Evolutionary conservation across 2,888 invertebrate species (phyloP), one percentile per base, ranked within the genome.

Genomic region (Lydus trimaculatus): DNA sequence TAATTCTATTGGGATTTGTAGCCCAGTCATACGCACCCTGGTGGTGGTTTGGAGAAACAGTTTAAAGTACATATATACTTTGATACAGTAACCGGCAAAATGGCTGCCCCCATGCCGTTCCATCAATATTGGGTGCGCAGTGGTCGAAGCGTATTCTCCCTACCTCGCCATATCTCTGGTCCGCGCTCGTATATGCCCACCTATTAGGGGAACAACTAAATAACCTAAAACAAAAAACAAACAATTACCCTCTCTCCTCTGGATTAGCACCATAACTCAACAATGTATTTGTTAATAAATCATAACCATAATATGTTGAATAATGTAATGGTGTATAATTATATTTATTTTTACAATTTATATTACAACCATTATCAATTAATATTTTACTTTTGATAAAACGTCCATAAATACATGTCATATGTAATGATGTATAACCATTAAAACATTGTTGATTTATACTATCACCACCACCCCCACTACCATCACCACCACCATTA

Each of bases 331-430:
- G 87, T 0, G 90, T 90, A 76, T 89, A 89, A 15, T 89, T 88
- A 73, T 88, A 87, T 75, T 88, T 88, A 80, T 91, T 90, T 62
- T 85, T 81, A 60, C 85, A 85, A 78, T 90, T 89, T 33, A 90
- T 87, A 39, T 83, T 79, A 43, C 88, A 88, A 71, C 88, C 90
- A 77, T 87, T 87, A 80, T 90, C 89, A 23, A 90, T 87, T 61
- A 91, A 83, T 58, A 86, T 88, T 82, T 90, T 88, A 58, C 90
- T 90, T 63, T 90, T 84, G 0, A 89, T 88, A 78, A 90, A 90
- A 75, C 90, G 84, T 25, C 91, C 90, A 81, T 90, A 89, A 74
- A 90, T 87, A 8, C 90, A 90, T n/a, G 90, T 89, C 89, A 90
- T 89, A 76, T 91, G 90, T 52, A 91, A 84, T 0, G 91, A 88